Percentiles rank a stretch among this genome's conserved stretches.
phyloP scores from a whole-genome alignment of 2,888 invertebrate species.

The Shargacucullia verbasci region DNA sequence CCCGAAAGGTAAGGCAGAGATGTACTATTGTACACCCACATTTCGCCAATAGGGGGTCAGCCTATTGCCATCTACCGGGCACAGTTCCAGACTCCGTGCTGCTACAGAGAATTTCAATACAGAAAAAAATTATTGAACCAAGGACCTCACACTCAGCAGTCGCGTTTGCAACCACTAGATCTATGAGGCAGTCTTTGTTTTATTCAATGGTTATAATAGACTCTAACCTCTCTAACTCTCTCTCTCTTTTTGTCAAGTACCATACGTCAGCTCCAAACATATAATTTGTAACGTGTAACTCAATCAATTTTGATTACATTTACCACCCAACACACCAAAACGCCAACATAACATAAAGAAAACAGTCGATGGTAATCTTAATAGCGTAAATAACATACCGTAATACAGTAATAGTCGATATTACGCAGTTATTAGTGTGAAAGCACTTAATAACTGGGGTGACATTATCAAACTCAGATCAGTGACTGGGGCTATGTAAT shows the following conservation, averaged over 20 bases:
- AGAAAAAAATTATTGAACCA: too few species aligned
- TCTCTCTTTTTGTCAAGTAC: neutral
- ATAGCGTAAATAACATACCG: constrained; percentile 56
- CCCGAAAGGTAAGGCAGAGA: too few species aligned
- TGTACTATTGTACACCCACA: too few species aligned
- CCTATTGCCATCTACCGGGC: too few species aligned
- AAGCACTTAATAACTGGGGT: constrained; percentile 58
- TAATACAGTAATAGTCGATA: constrained; percentile 44
- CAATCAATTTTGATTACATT: constrained; percentile 37
- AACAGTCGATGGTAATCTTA: constrained; percentile 49
- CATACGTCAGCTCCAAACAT: neutral
- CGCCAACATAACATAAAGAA: constrained; percentile 33
- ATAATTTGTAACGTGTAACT: neutral
- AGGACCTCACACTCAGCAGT: too few species aligned
- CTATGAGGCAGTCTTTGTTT: too few species aligned
- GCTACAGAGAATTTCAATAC: too few species aligned
- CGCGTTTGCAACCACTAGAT: too few species aligned
- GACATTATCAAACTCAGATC: constrained; percentile 60
- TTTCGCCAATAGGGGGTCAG: too few species aligned
- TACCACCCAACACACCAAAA: constrained; percentile 25
- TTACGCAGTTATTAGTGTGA: constrained; percentile 52
- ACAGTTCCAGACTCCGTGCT: too few species aligned
- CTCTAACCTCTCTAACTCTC: too few species aligned
- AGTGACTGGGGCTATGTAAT: constrained; percentile 49
- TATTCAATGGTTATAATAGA: too few species aligned